These are phyloP conservation scores for Peromyscus leucopus DNA, from an alignment of 2,113 vertebrate genomes.

Conservation along the genomic window DNA sequence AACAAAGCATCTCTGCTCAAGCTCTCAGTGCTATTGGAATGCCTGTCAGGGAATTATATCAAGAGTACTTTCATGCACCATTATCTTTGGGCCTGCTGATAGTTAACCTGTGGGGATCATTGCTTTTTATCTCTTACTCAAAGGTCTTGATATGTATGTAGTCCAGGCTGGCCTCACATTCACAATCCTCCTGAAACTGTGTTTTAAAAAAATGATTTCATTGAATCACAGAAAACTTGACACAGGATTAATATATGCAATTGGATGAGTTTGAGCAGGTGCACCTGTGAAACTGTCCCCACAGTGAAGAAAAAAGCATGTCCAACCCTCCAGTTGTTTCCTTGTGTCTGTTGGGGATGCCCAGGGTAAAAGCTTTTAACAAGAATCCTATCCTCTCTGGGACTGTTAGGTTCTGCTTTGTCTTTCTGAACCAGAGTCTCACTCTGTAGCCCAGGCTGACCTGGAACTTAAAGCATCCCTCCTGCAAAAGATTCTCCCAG, in stretches of 20 bases:
- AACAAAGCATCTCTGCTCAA: not conserved
- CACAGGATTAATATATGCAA: accelerated
- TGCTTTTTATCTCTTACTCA: not conserved
- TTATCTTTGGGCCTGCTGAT: not conserved
- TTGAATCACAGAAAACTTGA: not conserved
- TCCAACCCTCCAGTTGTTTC: not conserved
- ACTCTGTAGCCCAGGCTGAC: not conserved
- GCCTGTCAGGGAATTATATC: not conserved
- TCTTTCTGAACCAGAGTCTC: not conserved
- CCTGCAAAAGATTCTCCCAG: not conserved
- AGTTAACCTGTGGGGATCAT: not conserved
- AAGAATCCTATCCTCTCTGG: not conserved
- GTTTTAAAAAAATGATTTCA: not conserved
- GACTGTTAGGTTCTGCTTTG: not conserved
- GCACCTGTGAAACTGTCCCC: not conserved
- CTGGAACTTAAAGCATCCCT: too few relatives aligned
- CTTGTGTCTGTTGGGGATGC: not conserved
- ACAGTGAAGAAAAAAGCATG: not conserved
- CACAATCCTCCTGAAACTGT: not conserved
- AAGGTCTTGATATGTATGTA: not conserved
- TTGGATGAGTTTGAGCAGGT: not conserved
- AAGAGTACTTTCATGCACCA: not conserved
- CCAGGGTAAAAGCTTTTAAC: not conserved
- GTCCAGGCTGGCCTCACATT: not conserved
- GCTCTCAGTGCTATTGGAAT: not conserved